These are phyloP conservation scores for Syngnathus typhle DNA, from an alignment of 2,113 vertebrate species.

Conservation along the genomic window DNA sequence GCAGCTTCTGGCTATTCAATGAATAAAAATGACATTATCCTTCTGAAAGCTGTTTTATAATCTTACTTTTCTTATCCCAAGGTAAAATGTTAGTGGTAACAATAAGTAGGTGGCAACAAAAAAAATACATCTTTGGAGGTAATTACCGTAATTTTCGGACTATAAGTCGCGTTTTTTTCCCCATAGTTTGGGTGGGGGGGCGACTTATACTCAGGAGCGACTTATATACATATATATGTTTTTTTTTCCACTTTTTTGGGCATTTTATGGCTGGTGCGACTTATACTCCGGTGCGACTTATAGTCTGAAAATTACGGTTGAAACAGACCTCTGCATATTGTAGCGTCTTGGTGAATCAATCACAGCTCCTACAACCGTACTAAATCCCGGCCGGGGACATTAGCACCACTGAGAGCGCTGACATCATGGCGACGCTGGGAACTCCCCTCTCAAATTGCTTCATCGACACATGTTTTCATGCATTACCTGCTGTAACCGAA, in stretches of 20 bases:
- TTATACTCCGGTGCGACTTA: too few species aligned
- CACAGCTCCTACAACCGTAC: background rate
- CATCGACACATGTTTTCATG: conserved; percentile 36
- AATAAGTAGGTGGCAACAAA: background rate
- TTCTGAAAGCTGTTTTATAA: background rate
- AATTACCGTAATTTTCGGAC: too few species aligned
- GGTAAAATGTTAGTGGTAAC: background rate
- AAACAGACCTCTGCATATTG: background rate
- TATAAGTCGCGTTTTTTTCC: too few species aligned
- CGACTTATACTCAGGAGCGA: too few species aligned
- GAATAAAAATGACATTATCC: background rate
- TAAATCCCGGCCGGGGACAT: conserved; percentile 1
- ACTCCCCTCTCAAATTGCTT: conserved; percentile 29
- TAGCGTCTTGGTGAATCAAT: background rate
- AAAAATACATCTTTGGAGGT: background rate
- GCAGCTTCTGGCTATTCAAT: background rate
- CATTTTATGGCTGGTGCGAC: too few species aligned
- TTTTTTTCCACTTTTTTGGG: too few species aligned
- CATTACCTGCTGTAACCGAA: conserved; percentile 9
- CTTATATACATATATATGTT: too few species aligned
- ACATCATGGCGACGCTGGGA: conserved; percentile 29
- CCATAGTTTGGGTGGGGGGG: too few species aligned
- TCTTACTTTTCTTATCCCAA: background rate
- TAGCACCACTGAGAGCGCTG: conserved; percentile 27
- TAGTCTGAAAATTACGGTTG: too few species aligned